phyloP scores from a whole-genome alignment of 2,113 vertebrate genomes.

The Dicrurus megarhynchus region DNA sequence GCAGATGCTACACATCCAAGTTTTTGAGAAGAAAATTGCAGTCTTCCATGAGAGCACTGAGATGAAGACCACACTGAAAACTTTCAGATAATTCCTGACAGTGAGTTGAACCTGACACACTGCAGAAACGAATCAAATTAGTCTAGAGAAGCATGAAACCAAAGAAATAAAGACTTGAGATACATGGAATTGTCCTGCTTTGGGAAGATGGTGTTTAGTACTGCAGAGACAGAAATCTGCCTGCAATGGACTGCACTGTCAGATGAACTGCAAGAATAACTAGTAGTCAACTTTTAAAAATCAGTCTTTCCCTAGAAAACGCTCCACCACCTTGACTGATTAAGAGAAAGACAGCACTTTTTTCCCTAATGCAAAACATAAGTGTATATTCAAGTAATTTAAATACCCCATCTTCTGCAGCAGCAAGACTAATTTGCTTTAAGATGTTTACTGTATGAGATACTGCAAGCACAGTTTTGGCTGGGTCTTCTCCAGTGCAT shows the following conservation, averaged over 20 bases:
- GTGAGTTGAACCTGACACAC: background rate
- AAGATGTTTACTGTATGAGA: background rate
- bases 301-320: background rate
- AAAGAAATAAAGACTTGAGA: background rate
- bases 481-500: background rate
- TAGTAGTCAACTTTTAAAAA: background rate
- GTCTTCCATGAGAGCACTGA: background rate
- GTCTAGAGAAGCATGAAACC: background rate
- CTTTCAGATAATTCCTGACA: background rate
- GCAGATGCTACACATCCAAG: background rate
- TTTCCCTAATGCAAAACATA: background rate
- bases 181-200: background rate
- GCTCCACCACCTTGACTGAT: background rate
- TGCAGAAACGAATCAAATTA: background rate
- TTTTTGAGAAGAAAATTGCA: background rate
- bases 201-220: background rate
- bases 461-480: background rate
- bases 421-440: background rate
- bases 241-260: background rate
- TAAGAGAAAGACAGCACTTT: background rate
- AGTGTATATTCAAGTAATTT: background rate
- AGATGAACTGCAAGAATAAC: background rate
- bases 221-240: background rate
- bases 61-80: background rate
- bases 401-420: background rate